These are phyloP conservation scores for Sinocyclocheilus grahami DNA, from an alignment of 2,113 vertebrate genomes.

Conservation along the genomic window DNA sequence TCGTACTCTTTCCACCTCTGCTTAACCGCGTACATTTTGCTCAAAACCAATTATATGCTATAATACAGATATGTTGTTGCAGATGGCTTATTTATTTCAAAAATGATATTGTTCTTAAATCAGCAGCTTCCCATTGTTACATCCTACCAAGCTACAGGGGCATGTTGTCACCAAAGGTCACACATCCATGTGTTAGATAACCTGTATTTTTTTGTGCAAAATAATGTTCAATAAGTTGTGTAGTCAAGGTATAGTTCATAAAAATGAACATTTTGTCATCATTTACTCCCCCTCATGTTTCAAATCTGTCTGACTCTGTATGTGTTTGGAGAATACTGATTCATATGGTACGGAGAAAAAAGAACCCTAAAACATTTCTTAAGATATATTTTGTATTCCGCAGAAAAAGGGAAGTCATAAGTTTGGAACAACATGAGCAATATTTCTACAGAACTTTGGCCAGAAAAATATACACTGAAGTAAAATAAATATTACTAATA, in stretches of 20 bases:
- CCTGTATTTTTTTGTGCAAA: not conserved
- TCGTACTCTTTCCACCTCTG: no score
- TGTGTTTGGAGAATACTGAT: no score
- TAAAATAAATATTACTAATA: not conserved
- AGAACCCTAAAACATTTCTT: not conserved
- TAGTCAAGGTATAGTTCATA: no score
- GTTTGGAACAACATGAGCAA: not conserved
- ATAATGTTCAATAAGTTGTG: no score
- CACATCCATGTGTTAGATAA: not conserved
- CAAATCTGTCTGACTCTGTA: not conserved
- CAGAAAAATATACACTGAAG: not conserved
- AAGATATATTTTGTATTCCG: not conserved
- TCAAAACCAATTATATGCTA: not conserved
- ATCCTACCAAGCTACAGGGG: not conserved
- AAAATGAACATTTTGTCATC: not conserved
- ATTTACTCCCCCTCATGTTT: not conserved
- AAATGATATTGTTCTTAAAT: not conserved
- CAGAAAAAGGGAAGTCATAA: not conserved
- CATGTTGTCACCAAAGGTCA: not conserved
- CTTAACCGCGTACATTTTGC: not conserved
- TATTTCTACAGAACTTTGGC: not conserved
- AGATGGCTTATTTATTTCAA: not conserved
- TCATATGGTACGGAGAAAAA: not conserved
- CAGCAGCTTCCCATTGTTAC: not conserved
- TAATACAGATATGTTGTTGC: not conserved